Evolutionary conservation across 2,888 invertebrate species (phyloP).

Genomic region (Caenorhabditis zanzibari): DNA sequence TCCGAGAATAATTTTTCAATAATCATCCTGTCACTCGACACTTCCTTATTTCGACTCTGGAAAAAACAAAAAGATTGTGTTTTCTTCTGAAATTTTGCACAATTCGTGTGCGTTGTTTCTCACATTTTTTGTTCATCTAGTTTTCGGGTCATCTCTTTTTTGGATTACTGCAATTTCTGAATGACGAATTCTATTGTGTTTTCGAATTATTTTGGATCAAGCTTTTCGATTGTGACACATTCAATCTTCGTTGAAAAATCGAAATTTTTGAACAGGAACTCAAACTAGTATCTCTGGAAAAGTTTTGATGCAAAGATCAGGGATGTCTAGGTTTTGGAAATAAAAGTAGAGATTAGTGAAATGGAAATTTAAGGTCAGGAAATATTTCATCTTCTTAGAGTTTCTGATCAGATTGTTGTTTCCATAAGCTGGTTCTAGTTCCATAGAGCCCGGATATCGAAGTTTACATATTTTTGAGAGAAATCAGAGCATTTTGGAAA

Average conservation of each 20-base stretch:
- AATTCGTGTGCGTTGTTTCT: constrained; percentile 10
- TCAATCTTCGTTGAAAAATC: neutral
- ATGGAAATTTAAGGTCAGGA: neutral
- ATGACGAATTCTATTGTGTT: constrained; percentile 19
- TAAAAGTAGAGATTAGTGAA: neutral
- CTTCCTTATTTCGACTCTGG: constrained; percentile 25
- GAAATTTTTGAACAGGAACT: neutral
- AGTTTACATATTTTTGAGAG: too few species aligned
- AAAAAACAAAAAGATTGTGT: constrained; percentile 8
- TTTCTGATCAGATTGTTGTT: constrained; percentile 1
- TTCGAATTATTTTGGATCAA: constrained; percentile 24
- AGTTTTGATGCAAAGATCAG: neutral
- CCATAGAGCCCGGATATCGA: too few species aligned
- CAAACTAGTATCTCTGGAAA: neutral
- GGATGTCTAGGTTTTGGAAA: neutral
- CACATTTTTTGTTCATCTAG: neutral
- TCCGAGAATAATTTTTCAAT: constrained; percentile 22
- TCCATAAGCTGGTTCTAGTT: too few species aligned
- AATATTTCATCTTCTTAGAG: neutral
- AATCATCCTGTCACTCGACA: constrained; percentile 18
- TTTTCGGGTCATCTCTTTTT: neutral
- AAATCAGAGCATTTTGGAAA: too few species aligned
- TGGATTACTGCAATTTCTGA: neutral
- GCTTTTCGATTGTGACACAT: constrained; percentile 20
- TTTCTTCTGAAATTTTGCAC: constrained; percentile 17